These are phyloP conservation scores for Microcebus ravelobensis DNA, from an alignment of 2,113 vertebrate species.

Conservation along the genomic window DNA sequence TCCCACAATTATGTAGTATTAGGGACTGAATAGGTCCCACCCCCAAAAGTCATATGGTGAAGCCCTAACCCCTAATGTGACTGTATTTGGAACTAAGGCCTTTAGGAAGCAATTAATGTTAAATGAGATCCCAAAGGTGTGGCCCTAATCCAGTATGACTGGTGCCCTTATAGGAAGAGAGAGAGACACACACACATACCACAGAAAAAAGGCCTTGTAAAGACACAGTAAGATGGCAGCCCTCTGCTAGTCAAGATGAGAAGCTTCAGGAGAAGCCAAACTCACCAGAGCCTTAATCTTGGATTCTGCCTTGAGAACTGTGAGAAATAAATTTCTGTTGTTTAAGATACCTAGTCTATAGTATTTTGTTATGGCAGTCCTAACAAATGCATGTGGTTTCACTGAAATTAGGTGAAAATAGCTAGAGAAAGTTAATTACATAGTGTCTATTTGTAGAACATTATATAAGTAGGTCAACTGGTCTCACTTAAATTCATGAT, in stretches of 20 bases:
- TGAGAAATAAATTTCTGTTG: neutral
- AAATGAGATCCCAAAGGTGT: neutral
- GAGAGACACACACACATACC: no score
- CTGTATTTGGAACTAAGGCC: neutral
- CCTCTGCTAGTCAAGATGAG: neutral
- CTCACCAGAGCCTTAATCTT: neutral
- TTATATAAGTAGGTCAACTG: neutral
- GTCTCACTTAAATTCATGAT: neutral
- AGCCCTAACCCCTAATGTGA: neutral
- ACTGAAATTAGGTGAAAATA: neutral
- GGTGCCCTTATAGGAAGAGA: neutral
- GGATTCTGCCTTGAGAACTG: neutral
- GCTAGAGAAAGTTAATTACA: neutral
- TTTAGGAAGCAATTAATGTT: neutral
- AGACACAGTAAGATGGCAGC: neutral
- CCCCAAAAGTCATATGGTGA: neutral
- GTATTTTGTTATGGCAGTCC: neutral
- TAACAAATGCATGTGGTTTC: neutral
- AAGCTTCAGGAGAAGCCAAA: neutral
- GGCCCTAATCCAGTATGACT: neutral
- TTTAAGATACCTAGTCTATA: neutral
- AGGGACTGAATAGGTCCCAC: neutral
- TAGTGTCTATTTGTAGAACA: neutral
- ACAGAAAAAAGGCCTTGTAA: neutral
- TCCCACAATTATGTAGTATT: neutral